A percentile compares a stretch with the other conserved stretches of the same genome.
Conservation (phyloP, 53 echinoderm and acorn worm species). For the Holothuria scabra region DNA sequence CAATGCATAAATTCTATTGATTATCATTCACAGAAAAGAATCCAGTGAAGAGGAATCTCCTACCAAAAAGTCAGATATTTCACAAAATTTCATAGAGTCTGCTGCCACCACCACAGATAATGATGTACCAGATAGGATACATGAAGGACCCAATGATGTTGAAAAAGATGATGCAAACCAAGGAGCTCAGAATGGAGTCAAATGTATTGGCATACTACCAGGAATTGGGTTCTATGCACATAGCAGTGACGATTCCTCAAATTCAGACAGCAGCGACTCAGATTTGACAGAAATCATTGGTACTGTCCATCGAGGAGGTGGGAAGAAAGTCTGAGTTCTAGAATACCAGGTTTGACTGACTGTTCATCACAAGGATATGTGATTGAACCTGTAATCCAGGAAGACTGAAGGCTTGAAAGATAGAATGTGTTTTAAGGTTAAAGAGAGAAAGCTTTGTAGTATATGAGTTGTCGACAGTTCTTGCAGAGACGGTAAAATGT, state of each 20-base stretch:
- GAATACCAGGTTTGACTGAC: too few species aligned
- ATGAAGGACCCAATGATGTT: not conserved
- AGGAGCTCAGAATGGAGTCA: constrained; percentile 47
- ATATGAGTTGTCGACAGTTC: too few species aligned
- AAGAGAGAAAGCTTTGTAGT: too few species aligned
- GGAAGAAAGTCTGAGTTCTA: too few species aligned
- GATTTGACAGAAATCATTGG: constrained; percentile 61
- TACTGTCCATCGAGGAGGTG: constrained; percentile 45
- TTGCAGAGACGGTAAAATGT: too few species aligned
- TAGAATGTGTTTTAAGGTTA: too few species aligned
- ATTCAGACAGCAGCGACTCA: constrained; percentile 78
- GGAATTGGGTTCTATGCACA: constrained; percentile 91
- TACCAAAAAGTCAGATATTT: constrained; percentile 23
- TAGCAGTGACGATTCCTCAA: constrained; percentile 84
- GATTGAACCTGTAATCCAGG: too few species aligned
- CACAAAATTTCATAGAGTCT: not conserved
- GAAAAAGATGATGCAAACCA: not conserved
- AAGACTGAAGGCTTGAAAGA: too few species aligned
- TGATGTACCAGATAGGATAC: constrained; percentile 10
- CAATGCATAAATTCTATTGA: too few species aligned
- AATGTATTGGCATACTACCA: constrained; percentile 78
- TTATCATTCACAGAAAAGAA: not conserved
- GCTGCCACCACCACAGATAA: not conserved
- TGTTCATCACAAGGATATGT: too few species aligned
- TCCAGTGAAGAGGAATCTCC: constrained; percentile 19